Percentiles rank a stretch among this genome's conserved stretches.
Conservation (phyloP, 2,113 vertebrate species). For the Rhagologus leucostigma region DNA sequence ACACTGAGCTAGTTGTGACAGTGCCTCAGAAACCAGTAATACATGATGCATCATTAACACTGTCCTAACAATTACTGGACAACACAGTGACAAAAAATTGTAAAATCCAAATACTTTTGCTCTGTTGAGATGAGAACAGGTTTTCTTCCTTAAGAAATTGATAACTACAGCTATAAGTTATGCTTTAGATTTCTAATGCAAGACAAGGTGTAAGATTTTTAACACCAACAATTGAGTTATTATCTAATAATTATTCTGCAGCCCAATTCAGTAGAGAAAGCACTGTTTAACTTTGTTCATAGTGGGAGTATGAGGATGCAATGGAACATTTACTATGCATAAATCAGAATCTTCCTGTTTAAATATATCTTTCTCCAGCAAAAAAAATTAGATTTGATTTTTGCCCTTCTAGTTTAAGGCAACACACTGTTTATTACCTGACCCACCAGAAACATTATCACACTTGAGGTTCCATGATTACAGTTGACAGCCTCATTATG, state of each 20-base stretch:
- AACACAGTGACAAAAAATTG: background rate
- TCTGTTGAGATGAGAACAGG: background rate
- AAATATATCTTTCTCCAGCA: background rate
- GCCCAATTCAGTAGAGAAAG: background rate
- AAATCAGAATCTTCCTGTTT: background rate
- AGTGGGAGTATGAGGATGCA: background rate
- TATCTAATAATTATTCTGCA: background rate
- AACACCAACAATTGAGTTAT: background rate
- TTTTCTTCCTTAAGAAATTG: background rate
- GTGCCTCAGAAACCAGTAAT: background rate
- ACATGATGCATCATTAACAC: background rate
- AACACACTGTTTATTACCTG: background rate
- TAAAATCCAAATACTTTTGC: background rate
- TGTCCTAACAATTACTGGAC: background rate
- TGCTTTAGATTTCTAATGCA: background rate
- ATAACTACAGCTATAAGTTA: background rate
- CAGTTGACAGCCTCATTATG: background rate
- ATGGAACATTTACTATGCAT: background rate
- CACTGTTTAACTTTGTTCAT: background rate
- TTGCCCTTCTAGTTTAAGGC: background rate
- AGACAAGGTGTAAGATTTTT: background rate
- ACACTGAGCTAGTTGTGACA: background rate
- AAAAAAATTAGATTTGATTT: background rate
- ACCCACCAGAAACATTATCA: background rate
- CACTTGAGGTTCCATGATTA: background rate